A percentile compares a stretch with the other conserved stretches of the same genome.
phyloP scores from a whole-genome alignment of 2,797 vertebrate species.

The Myotis pilosus region DNA sequence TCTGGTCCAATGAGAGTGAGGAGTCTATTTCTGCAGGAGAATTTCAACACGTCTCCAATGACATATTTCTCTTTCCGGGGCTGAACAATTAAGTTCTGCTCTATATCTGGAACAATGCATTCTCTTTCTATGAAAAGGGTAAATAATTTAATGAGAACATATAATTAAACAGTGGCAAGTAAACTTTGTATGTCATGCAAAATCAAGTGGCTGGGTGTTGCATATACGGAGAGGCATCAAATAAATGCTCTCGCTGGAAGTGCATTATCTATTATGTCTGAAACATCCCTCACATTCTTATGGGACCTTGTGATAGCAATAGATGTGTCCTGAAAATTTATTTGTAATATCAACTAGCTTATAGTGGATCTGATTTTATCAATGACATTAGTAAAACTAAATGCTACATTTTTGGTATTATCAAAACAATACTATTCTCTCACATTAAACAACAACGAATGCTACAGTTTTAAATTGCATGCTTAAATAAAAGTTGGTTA shows the following conservation, averaged over 20 bases:
- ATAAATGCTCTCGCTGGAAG: background rate
- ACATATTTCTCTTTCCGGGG: background rate
- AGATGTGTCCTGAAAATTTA: background rate
- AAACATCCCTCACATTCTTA: background rate
- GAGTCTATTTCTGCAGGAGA: slow-evolving; percentile 53
- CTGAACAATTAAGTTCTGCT: rapidly evolving
- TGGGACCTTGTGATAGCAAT: background rate
- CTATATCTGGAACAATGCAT: slow-evolving; percentile 46
- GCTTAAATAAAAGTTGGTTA: background rate
- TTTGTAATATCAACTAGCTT: background rate
- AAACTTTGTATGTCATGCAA: background rate
- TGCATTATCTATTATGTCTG: background rate
- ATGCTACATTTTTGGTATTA: background rate
- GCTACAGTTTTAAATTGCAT: background rate
- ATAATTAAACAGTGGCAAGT: background rate
- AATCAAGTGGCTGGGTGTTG: background rate
- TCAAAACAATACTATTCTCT: background rate
- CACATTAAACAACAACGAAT: background rate
- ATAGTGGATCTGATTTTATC: background rate
- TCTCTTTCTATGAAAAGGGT: slow-evolving; percentile 66
- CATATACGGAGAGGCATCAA: background rate
- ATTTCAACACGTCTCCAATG: slow-evolving; percentile 74
- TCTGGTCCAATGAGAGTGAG: slow-evolving; percentile 72
- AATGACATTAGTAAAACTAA: background rate
- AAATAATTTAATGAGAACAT: slow-evolving; percentile 36